Evolutionary conservation across 2,113 vertebrate genomes (phyloP).

Genomic region (Xyrauchen texanus): DNA sequence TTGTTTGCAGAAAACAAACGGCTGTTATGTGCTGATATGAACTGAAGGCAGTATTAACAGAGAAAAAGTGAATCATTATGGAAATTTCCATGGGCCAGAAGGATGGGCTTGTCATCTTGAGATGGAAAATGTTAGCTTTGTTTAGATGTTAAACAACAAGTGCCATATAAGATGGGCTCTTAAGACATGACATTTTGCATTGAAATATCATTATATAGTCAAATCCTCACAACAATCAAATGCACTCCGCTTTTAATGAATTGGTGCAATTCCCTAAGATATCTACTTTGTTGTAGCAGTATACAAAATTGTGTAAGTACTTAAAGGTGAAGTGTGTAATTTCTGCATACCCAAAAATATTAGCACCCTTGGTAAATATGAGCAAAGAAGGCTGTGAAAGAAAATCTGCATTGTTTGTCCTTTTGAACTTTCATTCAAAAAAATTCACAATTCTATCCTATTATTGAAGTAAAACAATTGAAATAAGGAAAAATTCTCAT

Average conservation of each 20-base stretch:
- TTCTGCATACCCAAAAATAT: no score
- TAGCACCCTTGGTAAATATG: no score
- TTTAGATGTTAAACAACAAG: slow-evolving; percentile 67
- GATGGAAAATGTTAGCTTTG: slow-evolving; percentile 70
- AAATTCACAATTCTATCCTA: no score
- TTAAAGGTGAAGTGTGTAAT: no score
- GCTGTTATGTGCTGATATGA: slow-evolving; percentile 43
- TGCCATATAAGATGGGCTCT: slow-evolving; percentile 64
- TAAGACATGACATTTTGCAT: not conserved
- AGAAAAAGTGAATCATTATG: not conserved
- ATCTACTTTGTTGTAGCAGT: not conserved
- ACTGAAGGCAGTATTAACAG: slow-evolving; percentile 18
- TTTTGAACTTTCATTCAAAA: no score
- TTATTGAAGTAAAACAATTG: no score
- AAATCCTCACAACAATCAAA: no score
- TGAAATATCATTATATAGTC: not conserved
- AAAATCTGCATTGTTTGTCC: no score
- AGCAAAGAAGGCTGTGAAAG: no score
- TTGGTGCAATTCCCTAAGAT: not conserved
- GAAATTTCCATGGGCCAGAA: slow-evolving; percentile 50
- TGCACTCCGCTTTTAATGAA: no score
- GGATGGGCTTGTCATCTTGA: slow-evolving; percentile 57
- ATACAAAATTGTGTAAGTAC: not conserved
- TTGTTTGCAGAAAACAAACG: slow-evolving; percentile 64
- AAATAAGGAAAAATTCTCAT: no score